Base-by-base conservation (phyloP, 2,797 vertebrate species). In the Hybognathus amarus region DNA sequence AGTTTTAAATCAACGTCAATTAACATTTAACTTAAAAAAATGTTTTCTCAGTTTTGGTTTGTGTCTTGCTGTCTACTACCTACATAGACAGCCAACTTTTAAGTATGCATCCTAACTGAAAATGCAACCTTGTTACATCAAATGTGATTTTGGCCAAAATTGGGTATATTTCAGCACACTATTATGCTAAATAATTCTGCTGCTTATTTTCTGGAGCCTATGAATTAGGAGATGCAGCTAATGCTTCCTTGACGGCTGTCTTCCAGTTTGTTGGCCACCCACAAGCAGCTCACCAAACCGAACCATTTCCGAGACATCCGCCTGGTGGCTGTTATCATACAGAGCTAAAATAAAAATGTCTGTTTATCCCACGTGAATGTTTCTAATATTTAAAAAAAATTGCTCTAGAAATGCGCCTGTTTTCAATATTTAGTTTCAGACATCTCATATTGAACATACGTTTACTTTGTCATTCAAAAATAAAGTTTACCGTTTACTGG, bases 211-310 rank as follows among this genome's bases (percentile, higher is more conserved):
- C 15, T n/a, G 52, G 52, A 75, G 50, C 22, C 22, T 75, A 59
- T 56, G 73, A 38, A 22, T 38, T 56, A 11, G 30, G n/a, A 71
- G 24, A n/a, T 2, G 17, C 15, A 45, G 5, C 17, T 45, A 63
- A 77, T 77, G 24, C 6, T 73, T 59, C 27, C 30, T 81, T 24
- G 27, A 2, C n/a, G 27, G 54, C 36, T 20, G 74, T 61, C 54
- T 76, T 42, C 54, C 74, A 76, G 54, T 73, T 73, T 81, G 40
- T 63, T 47, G 79, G 52, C 68, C 27, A 63, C 79, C 68, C 68
- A 81, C 79, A 64, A 17, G 38, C 79, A 36, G 36, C 66, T 69
- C 50, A 45, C 69, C 69, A 64, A 50, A 73, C 27, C 56, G 64
- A 30, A 64, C 50, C 3, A 1, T 30, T 30, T 3, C 12, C 11